These are phyloP conservation scores for Drosophila novamexicana DNA, from an alignment of 1,140 invertebrate genomes.

Conservation along the genomic window DNA sequence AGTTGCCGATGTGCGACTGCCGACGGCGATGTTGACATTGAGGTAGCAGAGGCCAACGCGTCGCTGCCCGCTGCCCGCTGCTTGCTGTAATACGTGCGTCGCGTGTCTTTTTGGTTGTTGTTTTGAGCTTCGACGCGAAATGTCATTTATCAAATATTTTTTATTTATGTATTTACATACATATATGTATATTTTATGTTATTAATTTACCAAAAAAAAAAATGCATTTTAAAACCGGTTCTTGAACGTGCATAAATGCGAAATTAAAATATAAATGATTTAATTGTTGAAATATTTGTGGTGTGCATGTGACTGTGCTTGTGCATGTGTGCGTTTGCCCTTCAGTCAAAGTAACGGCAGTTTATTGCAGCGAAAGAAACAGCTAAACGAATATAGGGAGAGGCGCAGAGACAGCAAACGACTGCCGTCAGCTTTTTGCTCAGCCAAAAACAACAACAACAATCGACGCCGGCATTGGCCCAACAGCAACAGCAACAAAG, in stretches of 20 bases:
- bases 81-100: constrained; percentile 38
- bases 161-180: constrained; percentile 3
- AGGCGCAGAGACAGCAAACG: constrained; percentile 22
- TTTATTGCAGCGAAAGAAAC: constrained; percentile 49
- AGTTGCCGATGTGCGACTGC: constrained; percentile 30
- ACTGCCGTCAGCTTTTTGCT: constrained; percentile 35
- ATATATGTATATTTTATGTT: constrained; percentile 13
- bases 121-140: constrained; percentile 17
- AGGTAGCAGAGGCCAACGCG: constrained; percentile 39
- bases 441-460: constrained; percentile 25
- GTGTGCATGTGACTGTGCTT: constrained; percentile 5
- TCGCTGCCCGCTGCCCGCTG: constrained; percentile 8
- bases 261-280: constrained; percentile 38
- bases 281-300: constrained; percentile 52
- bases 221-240: constrained; percentile 7
- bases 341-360: constrained; percentile 50
- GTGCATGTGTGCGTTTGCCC: constrained; percentile 31
- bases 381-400: constrained; percentile 40
- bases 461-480: constrained; percentile 40
- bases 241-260: constrained; percentile 27
- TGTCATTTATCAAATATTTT: constrained; percentile 17
- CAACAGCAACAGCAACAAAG: constrained; percentile 22
- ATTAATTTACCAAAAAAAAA: constrained; percentile 29
- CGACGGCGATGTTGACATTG: constrained; percentile 48
- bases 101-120: constrained; percentile 38